phyloP scores from a whole-genome alignment of 1,140 invertebrate genomes.

The Phymastichus coffea region DNA sequence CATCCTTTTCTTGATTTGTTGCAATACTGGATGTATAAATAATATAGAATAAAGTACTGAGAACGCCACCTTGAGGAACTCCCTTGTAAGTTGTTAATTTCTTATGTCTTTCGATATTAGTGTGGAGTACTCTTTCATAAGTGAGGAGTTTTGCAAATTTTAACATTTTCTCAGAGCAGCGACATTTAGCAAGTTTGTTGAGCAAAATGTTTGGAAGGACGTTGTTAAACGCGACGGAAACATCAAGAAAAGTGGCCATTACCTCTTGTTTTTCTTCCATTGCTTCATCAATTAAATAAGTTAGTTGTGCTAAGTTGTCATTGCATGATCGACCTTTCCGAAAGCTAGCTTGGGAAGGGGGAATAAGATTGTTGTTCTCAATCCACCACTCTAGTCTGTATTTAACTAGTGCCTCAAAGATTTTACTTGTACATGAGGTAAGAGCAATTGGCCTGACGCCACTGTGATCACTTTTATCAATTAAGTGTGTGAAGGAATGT shows the following conservation, averaged over 20 bases:
- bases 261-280: background rate
- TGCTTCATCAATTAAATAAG: constrained; percentile 8
- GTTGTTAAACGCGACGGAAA: constrained; percentile 28
- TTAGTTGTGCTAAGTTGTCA: constrained; percentile 11
- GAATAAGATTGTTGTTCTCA: constrained; percentile 12
- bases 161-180: constrained; percentile 1
- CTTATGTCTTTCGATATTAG: background rate
- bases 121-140: background rate
- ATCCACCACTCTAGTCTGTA: no score
- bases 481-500: constrained; percentile 17
- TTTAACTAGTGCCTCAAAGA: constrained; percentile 28
- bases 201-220: constrained; percentile 14
- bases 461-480: constrained; percentile 16
- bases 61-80: constrained; percentile 14
- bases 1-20: background rate
- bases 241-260: constrained; percentile 17
- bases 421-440: no score
- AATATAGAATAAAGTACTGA: constrained; percentile 22
- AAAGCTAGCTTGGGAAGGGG: constrained; percentile 15
- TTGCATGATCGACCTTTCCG: no score
- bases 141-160: constrained; percentile 6
- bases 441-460: no score
- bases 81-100: constrained; percentile 1
- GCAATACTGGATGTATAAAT: constrained; percentile 13
- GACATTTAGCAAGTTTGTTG: background rate